phyloP scores from a whole-genome alignment of 2,888 invertebrate genomes.

The Synanthedon andrenaeformis region DNA sequence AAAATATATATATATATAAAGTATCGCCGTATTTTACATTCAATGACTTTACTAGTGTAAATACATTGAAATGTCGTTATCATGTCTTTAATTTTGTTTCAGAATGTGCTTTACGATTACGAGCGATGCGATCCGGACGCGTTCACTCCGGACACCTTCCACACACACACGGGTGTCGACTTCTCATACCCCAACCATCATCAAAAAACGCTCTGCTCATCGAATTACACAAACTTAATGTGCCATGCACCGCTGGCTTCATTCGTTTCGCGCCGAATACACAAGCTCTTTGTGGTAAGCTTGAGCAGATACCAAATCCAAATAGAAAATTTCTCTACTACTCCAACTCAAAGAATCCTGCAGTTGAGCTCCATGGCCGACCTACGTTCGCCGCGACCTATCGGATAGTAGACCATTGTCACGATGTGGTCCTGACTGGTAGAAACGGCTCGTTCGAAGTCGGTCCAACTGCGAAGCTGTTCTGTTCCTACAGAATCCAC shows the following conservation, averaged over 20 bases:
- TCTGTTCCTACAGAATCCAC: conserved; percentile 77
- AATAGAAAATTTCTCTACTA: conserved; percentile 73
- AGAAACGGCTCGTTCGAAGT: conserved; percentile 76
- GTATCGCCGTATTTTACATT: no score
- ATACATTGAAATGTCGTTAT: no score
- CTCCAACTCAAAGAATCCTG: conserved; percentile 53
- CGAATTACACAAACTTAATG: conserved; percentile 76
- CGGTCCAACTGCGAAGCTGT: conserved; percentile 68
- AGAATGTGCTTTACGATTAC: conserved; percentile 73
- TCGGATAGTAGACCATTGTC: conserved; percentile 78
- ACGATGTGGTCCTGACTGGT: conserved; percentile 74
- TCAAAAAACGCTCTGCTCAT: conserved; percentile 71
- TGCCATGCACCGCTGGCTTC: conserved; percentile 74
- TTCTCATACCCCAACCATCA: conserved; percentile 60
- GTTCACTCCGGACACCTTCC: conserved; percentile 69
- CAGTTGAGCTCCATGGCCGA: conserved; percentile 71
- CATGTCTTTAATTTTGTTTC: conserved; percentile 35
- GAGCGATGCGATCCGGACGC: conserved; percentile 44
- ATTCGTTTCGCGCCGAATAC: conserved; percentile 69
- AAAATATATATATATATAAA: no score
- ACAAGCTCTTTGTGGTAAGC: conserved; percentile 74
- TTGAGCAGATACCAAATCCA: conserved; percentile 73
- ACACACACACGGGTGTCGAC: conserved; percentile 60
- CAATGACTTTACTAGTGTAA: no score
- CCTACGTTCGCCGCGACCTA: conserved; percentile 77